Evolutionary conservation across 2,113 vertebrate genomes (phyloP), one percentile per base, ranked within the genome.

Genomic region (Petromus typicus): DNA sequence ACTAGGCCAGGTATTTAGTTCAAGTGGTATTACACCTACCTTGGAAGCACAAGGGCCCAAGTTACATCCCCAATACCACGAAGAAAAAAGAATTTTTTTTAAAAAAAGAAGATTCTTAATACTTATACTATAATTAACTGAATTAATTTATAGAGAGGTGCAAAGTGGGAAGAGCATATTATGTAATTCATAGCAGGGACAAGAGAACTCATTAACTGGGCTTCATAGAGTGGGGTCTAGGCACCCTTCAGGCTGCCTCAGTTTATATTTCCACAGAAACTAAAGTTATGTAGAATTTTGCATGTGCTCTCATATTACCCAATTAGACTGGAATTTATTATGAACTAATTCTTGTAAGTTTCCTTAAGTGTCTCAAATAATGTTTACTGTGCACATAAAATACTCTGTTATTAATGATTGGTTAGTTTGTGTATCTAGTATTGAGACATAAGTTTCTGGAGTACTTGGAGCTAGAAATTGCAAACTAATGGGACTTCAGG

Each of bases 51-150:
- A 51, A 51, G 48, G 48, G 48, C 48, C 48, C 48, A 51, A 51
- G 48, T 51, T 51, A 7, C 6, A 51, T 51, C 48, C 10, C 48
- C 48, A 51, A 10, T 51, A 51, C 48, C 10, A 10, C 48, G 10
- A 51, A 10, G 10, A 51, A 51, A 51, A 7, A 51, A 51, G 10
- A 51, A 51, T 10, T 51, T 51, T 51, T 51, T 51, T n/a, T n/a
- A n/a, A n/a, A 51, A 51, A 51, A 56, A 86, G n/a, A 40, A 90
- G 27, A 66, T n/a, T 94, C 20, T 96, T 89, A 75, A 89, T 91
- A 75, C 34, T 76, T 94, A 83, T 89, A 80, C 37, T 45, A 12
- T 45, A 45, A 75, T 43, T 45, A 45, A 27, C 40, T 16, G 43
- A 25, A 76, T 76, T 45, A 76, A 76, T 76, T 76, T 48, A 84